Evolutionary conservation across 1,140 invertebrate genomes (phyloP), one percentile per base, ranked within the genome.

Genomic region (Adelges cooleyi): DNA sequence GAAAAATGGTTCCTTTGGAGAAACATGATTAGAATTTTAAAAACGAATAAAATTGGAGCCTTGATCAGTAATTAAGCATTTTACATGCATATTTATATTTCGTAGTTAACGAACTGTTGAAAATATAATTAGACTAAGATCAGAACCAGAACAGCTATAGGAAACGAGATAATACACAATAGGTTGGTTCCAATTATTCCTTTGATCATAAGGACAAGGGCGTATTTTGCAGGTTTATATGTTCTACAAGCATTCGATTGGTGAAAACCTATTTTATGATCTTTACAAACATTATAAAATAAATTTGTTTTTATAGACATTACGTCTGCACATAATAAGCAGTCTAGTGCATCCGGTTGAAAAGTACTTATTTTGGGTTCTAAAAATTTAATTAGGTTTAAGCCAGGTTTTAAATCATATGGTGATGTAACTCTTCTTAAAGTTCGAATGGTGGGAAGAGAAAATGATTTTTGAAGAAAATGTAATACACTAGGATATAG

Each of bases 361-460:
- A 50, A 50, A 17, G 4, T 27, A 25, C 23, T 50, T 1, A 50
- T 17, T 50, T 50, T 50, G 2, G 29, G 17, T 50, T 50, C 48
- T 50, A 50, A 50, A 50, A 50, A 27, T 11, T 50, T 10, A 50
- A 50, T 25, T 50, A 50, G 15, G 29, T 50, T 50, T 50, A 50
- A 50, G 23, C 23, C 48, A 50, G 48, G 48, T 50, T 50, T 50
- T 50, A 50, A 50, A 50, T 50, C 23, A n/a, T 50, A 50, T 17
- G 25, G 48, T 27, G 23, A 50, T n/a, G 11, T 50, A n/a, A 50
- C 48, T 50, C 48, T 50, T 50, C 15, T 29, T 50, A 50, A 50
- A 50, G 48, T 29, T 3, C 23, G 15, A 27, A 50, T 50, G 10
- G 48, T 13, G 17, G 48, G 23, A 27, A 50, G 48, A 27, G 23